These are phyloP conservation scores for Ailuropoda melanoleuca DNA, from an alignment of 2,113 vertebrate species.

Conservation along the genomic window DNA sequence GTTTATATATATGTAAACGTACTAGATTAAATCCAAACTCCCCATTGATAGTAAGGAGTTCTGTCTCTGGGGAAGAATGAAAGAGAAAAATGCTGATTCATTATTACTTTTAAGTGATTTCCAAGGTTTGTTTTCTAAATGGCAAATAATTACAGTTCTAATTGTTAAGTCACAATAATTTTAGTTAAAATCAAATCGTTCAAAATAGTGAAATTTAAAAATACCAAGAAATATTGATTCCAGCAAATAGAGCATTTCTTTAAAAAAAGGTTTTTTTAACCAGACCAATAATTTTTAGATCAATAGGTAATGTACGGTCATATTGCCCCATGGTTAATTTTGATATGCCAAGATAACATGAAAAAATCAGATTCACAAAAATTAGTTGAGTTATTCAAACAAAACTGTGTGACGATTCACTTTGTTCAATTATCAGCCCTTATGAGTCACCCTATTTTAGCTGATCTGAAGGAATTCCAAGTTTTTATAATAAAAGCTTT, in stretches of 20 bases:
- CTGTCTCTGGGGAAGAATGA: not conserved
- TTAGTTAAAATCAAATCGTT: not conserved
- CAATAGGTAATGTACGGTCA: not conserved
- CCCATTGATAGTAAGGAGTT: not conserved
- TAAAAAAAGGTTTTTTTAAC: not conserved
- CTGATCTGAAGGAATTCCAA: not conserved
- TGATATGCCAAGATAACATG: not conserved
- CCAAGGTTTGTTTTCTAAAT: not conserved
- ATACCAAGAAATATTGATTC: not conserved
- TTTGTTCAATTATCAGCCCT: not conserved
- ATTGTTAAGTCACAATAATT: not conserved
- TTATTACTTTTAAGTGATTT: slow-evolving; percentile 7
- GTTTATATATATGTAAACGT: not conserved
- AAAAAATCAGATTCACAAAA: not conserved
- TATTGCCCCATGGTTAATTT: slow-evolving; percentile 7
- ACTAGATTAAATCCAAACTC: not conserved
- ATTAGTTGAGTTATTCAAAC: slow-evolving; percentile 13
- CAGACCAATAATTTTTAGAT: slow-evolving; percentile 15
- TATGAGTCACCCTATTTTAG: not conserved
- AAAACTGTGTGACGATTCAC: not conserved
- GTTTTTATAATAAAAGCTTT: not conserved
- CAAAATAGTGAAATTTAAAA: slow-evolving; percentile 11
- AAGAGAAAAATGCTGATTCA: not conserved
- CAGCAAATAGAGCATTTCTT: not conserved
- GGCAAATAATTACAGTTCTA: not conserved